Evolutionary conservation across 2,797 vertebrate species (phyloP).

Genomic region (Ciconia nigra): DNA sequence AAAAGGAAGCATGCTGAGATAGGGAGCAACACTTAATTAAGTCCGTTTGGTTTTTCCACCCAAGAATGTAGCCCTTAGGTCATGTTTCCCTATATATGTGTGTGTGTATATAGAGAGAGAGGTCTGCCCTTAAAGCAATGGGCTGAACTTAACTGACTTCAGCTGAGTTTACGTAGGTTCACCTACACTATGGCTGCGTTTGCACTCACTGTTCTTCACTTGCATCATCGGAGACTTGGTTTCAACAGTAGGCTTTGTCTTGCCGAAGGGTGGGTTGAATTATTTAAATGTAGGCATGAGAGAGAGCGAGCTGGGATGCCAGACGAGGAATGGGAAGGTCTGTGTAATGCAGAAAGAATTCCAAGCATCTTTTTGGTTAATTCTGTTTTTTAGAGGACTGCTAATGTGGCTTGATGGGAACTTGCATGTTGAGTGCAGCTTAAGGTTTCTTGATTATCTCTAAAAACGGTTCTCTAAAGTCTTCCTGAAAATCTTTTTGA

Average conservation of each 20-base stretch:
- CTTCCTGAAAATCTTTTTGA: background rate
- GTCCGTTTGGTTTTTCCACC: background rate
- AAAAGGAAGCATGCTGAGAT: background rate
- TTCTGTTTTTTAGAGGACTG: conserved; percentile 18
- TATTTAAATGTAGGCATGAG: background rate
- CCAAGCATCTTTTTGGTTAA: conserved; percentile 53
- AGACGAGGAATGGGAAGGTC: background rate
- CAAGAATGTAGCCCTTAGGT: background rate
- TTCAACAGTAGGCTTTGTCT: background rate
- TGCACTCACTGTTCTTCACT: background rate
- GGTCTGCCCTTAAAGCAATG: background rate
- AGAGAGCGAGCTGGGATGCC: background rate
- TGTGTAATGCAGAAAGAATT: conserved; percentile 59
- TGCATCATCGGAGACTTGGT: background rate
- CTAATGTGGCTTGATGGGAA: conserved; percentile 38
- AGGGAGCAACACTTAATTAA: background rate
- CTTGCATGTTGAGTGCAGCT: background rate
- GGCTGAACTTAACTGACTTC: background rate
- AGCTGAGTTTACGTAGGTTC: background rate
- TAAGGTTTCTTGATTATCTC: background rate
- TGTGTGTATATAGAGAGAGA: background rate
- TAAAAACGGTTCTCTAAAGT: background rate
- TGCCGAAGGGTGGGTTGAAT: background rate
- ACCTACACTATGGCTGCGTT: rapidly evolving
- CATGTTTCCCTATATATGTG: rapidly evolving